Evolutionary conservation across 2,797 vertebrate species (phyloP), one percentile per base, ranked within the genome.

Genomic region (Leuciscus waleckii): DNA sequence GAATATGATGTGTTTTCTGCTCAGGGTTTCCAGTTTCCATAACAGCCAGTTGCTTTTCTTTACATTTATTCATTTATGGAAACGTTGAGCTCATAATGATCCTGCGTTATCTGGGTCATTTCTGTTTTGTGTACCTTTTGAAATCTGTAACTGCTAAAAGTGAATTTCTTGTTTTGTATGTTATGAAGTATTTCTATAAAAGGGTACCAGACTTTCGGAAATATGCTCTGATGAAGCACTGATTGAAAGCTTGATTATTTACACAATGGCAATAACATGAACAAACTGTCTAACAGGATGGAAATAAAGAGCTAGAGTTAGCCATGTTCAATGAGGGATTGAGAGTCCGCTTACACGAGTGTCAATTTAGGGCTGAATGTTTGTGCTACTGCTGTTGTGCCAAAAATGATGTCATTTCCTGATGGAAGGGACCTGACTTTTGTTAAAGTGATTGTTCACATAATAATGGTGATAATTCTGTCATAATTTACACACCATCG

Each of bases 41-140:
- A 9, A 81, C n/a, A 29, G 19, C 8, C 37, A 14, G 29, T 65
- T 49, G 61, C 19, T 80, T 68, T 80, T 29, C 29, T 26, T 68
- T 80, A 29, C 77, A 67, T 80, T 81, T 68, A 21, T 81, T 80
- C 43, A 69, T 63, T 73, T 73, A 73, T 82, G 67, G 67, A 81
- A 61, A 21, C 4, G 0, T 10, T 61, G 51, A 58, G 54, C 11
- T 63, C n/a, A 23, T 61, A 74, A 43, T 43, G 51, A 68, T 39
- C 29, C 41, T 51, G 7, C 1, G 7, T n/a, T 68, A 68, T 81
- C 29, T 54, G 79, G 21, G 2, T 49, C 26, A 37, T 68, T 69
- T 7, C 29, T n/a, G 43, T 17, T 49, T 35, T 80, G 58, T 65
- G 29, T 80, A 37, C 13, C 21, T 76, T 80, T 80, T 35, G 63